These are phyloP conservation scores for Rhynchonycteris naso DNA, from an alignment of 2,797 vertebrate genomes.

Conservation along the genomic window DNA sequence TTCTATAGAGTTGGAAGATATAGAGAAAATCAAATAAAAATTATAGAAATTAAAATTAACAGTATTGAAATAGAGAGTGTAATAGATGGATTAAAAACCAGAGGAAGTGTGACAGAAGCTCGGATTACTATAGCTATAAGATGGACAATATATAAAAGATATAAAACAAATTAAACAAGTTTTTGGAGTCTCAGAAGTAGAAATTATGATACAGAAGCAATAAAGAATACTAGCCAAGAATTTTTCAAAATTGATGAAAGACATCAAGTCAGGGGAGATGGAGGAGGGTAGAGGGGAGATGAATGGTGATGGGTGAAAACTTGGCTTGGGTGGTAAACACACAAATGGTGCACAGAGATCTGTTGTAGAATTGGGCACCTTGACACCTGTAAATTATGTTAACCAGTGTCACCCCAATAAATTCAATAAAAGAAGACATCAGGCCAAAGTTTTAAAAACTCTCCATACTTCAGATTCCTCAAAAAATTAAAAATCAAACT, in stretches of 20 bases:
- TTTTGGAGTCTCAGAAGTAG: background rate
- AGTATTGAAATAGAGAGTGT: background rate
- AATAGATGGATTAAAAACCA: background rate
- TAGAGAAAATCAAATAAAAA: constrained; percentile 16
- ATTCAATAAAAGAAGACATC: background rate
- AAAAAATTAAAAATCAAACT: too few species aligned
- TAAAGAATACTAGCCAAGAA: background rate
- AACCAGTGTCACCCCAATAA: too few species aligned
- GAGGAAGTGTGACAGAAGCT: background rate
- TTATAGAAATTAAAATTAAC: background rate
- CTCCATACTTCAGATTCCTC: background rate
- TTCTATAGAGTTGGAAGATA: background rate
- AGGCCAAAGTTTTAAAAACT: background rate
- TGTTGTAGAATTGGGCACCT: too few species aligned
- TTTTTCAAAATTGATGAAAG: background rate
- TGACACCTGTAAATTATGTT: too few species aligned
- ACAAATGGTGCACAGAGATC: too few species aligned
- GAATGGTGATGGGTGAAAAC: too few species aligned
- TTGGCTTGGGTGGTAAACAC: too few species aligned
- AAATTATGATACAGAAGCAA: background rate
- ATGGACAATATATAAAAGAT: background rate
- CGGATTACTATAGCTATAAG: background rate
- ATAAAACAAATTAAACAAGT: background rate
- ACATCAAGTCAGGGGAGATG: too few species aligned
- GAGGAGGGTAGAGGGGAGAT: too few species aligned